Evolutionary conservation across 2,888 invertebrate species (phyloP).

Genomic region (Morpho deidamia): DNA sequence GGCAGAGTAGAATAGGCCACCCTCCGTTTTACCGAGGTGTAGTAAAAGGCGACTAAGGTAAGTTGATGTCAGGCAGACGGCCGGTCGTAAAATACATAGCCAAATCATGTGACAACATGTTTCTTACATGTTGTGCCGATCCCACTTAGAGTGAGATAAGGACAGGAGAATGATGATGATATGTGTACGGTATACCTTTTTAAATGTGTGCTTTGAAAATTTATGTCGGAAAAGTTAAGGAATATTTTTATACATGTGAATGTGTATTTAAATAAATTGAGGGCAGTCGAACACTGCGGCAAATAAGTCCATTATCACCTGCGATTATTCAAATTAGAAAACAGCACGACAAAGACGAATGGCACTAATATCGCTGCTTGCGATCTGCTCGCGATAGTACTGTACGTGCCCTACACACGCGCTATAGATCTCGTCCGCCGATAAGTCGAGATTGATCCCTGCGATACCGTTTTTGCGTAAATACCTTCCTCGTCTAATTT

Average conservation of each 20-base stretch:
- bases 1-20: no score
- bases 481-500: slow-evolving; percentile 55
- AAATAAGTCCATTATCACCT: slow-evolving; percentile 55
- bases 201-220: no score
- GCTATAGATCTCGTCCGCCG: slow-evolving; percentile 63
- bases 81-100: no score
- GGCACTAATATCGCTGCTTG: slow-evolving; percentile 70
- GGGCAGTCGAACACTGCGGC: background rate
- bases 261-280: background rate
- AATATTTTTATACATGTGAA: background rate
- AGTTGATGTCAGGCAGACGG: no score
- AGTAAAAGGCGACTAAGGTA: no score
- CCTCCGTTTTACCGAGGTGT: no score
- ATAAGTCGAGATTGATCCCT: slow-evolving; percentile 71
- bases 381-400: slow-evolving; percentile 64
- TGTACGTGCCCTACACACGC: slow-evolving; percentile 69
- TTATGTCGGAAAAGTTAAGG: no score
- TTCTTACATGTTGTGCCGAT: no score
- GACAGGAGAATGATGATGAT: no score
- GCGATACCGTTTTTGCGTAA: slow-evolving; percentile 75
- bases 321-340: slow-evolving; percentile 77
- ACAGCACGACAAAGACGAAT: slow-evolving; percentile 77
- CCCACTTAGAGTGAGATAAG: no score
- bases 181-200: no score
- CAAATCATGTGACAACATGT: no score